Conservation (phyloP, 2,797 vertebrate species). For the Halcyon chelicuti region DNA sequence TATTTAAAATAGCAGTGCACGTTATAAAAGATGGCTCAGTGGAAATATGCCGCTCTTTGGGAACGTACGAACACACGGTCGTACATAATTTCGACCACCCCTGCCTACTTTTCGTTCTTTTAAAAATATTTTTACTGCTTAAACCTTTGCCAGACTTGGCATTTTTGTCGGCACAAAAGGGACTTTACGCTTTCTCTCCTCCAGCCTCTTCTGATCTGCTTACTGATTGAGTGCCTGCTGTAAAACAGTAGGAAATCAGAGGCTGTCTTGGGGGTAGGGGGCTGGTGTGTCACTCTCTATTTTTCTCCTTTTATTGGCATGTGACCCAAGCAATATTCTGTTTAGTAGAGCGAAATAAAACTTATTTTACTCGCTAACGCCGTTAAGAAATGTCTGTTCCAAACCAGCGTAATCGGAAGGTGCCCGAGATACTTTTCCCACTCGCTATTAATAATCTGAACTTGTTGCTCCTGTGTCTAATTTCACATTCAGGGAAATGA, state of each 20-base stretch:
- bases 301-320: slow-evolving; percentile 70
- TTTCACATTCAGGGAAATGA: not conserved
- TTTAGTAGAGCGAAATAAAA: slow-evolving; percentile 71
- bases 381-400: slow-evolving; percentile 10
- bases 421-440: slow-evolving; percentile 6
- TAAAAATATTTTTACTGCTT: slow-evolving; percentile 82
- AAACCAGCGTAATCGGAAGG: not conserved
- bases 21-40: slow-evolving; percentile 54
- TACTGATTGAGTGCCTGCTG: slow-evolving; percentile 78
- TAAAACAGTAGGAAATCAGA: slow-evolving; percentile 77
- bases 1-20: slow-evolving; percentile 75
- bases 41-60: slow-evolving; percentile 63
- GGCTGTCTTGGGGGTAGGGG: slow-evolving; percentile 69
- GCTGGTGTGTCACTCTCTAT: slow-evolving; percentile 55
- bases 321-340: slow-evolving; percentile 67
- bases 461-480: slow-evolving; percentile 75
- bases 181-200: slow-evolving; percentile 58
- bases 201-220: slow-evolving; percentile 72
- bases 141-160: slow-evolving; percentile 76
- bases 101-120: slow-evolving; percentile 73
- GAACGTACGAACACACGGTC: slow-evolving; percentile 54
- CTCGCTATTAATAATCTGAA: slow-evolving; percentile 40
- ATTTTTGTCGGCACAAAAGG: slow-evolving; percentile 75
- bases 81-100: slow-evolving; percentile 68
- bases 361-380: slow-evolving; percentile 7